These are phyloP conservation scores for Tipula unca DNA, from an alignment of 2,888 invertebrate genomes.

Conservation along the genomic window DNA sequence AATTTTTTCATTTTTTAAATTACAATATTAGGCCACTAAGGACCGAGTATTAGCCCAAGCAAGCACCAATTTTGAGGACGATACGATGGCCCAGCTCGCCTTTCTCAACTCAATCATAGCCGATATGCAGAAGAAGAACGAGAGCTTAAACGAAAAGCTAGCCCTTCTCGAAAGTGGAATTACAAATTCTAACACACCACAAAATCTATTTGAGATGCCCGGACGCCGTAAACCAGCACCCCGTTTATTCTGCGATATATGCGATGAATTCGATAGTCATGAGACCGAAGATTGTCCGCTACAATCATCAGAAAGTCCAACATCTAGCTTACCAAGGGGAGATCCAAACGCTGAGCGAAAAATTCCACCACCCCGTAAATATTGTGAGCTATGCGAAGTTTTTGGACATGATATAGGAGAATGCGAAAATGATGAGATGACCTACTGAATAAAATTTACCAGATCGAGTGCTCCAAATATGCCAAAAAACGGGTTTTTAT, in stretches of 20 bases:
- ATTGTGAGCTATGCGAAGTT: conserved; percentile 91
- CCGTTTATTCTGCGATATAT: conserved; percentile 93
- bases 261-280: conserved; percentile 92
- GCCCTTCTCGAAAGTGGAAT: conserved; percentile 58
- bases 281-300: conserved; percentile 96
- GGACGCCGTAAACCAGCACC: conserved; percentile 51
- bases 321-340: conserved; percentile 34
- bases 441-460: not conserved
- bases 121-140: conserved; percentile 90
- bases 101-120: conserved; percentile 96
- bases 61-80: not conserved
- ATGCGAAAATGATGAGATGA: conserved; percentile 77
- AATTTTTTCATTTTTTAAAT: not conserved
- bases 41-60: not conserved
- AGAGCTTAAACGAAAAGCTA: conserved; percentile 68
- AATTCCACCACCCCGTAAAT: conserved; percentile 54
- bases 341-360: conserved; percentile 33
- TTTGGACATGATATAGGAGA: conserved; percentile 83
- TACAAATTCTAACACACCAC: not conserved
- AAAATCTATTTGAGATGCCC: conserved; percentile 38
- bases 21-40: not conserved
- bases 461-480: not conserved
- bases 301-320: conserved; percentile 59
- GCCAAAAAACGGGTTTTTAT: not conserved
- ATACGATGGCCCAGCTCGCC: conserved; percentile 55